Percentiles rank a stretch among this genome's conserved stretches.
Conservation (phyloP, 2,888 invertebrate species). For the Agrochola circellaris region DNA sequence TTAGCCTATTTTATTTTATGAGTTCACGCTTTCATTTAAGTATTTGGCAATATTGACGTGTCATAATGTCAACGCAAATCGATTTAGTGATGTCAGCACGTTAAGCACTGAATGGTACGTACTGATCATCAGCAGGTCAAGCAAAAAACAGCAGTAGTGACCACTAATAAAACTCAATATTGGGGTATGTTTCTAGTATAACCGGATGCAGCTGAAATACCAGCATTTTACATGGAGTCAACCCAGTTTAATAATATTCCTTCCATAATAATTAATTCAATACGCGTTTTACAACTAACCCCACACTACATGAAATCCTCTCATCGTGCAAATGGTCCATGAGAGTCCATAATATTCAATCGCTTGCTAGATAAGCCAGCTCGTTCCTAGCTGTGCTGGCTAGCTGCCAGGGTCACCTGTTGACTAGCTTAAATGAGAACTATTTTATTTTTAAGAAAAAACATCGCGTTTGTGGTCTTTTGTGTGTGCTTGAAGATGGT, state of each 20-base stretch:
- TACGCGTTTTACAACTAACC: neutral
- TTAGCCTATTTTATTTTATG: neutral
- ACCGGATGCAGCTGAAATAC: neutral
- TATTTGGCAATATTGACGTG: neutral
- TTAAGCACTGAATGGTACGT: too few relatives aligned
- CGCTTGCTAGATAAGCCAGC: constrained; percentile 71
- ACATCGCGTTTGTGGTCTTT: constrained; percentile 1
- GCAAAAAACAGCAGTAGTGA: too few relatives aligned
- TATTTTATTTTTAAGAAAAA: constrained; percentile 55
- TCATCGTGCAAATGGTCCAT: constrained; percentile 47
- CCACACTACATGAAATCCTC: constrained; percentile 9
- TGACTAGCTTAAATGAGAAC: constrained; percentile 73
- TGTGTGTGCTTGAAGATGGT: constrained; percentile 29
- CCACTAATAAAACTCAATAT: neutral
- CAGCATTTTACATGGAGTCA: neutral
- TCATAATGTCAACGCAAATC: neutral
- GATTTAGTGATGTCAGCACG: neutral
- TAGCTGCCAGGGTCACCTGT: constrained; percentile 83
- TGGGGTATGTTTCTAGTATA: neutral
- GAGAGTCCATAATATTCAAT: constrained; percentile 69
- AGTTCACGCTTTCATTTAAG: neutral
- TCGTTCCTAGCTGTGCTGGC: constrained; percentile 61
- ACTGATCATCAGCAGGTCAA: too few relatives aligned
- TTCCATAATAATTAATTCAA: neutral
- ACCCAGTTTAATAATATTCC: neutral